Evolutionary conservation across 2,888 invertebrate genomes (phyloP).

Genomic region (Caenorhabditis sinica): DNA sequence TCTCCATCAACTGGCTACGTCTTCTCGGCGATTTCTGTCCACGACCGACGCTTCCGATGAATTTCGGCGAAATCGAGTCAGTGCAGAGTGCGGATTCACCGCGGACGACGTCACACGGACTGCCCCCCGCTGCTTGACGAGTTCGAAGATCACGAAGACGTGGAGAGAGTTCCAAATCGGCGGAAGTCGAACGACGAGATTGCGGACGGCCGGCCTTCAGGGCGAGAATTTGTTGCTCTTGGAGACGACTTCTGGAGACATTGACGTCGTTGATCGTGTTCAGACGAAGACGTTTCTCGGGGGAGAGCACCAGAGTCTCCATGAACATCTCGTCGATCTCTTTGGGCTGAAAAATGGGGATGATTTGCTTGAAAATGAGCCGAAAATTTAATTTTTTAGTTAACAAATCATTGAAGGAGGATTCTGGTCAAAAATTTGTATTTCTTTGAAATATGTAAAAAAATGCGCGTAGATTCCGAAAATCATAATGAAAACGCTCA

Average conservation of each 20-base stretch:
- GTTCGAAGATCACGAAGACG: constrained; percentile 24
- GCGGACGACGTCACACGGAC: constrained; percentile 5
- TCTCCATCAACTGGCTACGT: constrained; percentile 1
- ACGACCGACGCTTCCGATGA: neutral
- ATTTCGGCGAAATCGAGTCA: constrained; percentile 57
- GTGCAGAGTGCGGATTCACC: constrained; percentile 22
- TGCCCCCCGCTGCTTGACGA: too few species aligned
- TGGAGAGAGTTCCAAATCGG: constrained; percentile 12
- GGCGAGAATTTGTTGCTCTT: neutral
- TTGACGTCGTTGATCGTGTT: neutral
- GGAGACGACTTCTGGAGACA: neutral
- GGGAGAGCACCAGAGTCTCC: constrained; percentile 20
- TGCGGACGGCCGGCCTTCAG: constrained; percentile 20
- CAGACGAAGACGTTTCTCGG: constrained; percentile 44
- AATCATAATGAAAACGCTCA: too few species aligned
- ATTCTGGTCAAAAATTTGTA: too few species aligned
- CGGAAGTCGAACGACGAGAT: constrained; percentile 31
- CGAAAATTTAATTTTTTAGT: too few species aligned
- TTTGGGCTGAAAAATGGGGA: constrained; percentile 26
- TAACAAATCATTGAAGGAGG: too few species aligned
- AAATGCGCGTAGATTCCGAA: too few species aligned
- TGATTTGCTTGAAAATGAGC: too few species aligned
- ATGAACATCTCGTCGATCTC: constrained; percentile 39
- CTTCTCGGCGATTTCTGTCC: constrained; percentile 35
- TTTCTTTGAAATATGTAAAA: too few species aligned